Evolutionary conservation across 2,888 invertebrate genomes (phyloP).

Genomic region (Spilosoma lubricipeda): DNA sequence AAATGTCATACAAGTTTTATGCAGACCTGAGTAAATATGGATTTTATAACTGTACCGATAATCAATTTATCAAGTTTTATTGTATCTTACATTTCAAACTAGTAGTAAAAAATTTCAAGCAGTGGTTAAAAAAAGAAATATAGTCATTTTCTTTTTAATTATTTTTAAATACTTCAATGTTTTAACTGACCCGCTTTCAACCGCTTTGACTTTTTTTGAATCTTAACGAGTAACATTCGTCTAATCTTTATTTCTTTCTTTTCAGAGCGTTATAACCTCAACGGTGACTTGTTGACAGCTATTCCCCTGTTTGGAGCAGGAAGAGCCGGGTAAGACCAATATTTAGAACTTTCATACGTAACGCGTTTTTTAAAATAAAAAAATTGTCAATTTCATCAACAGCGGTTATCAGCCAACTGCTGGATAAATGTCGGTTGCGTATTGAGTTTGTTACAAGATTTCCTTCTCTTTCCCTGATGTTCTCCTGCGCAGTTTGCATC

Average conservation of each 20-base stretch:
- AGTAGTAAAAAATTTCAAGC: neutral
- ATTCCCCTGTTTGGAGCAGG: conserved; percentile 78
- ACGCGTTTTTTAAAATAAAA: neutral
- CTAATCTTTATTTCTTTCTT: conserved; percentile 25
- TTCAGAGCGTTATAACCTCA: conserved; percentile 70
- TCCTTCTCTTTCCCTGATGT: too few relatives aligned
- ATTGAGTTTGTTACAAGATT: too few relatives aligned
- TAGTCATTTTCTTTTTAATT: too few relatives aligned
- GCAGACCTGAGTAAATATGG: too few relatives aligned
- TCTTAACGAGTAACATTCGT: neutral
- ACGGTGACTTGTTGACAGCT: conserved; percentile 70
- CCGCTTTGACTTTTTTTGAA: neutral
- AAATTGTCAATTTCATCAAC: neutral
- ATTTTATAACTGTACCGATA: too few relatives aligned
- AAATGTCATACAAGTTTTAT: too few relatives aligned
- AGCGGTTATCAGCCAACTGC: too few relatives aligned
- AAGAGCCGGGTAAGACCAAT: conserved; percentile 63
- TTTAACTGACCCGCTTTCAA: too few relatives aligned
- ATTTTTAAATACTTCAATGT: too few relatives aligned
- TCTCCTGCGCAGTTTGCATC: too few relatives aligned
- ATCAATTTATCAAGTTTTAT: too few relatives aligned
- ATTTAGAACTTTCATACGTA: neutral
- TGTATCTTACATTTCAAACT: neutral
- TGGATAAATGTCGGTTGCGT: too few relatives aligned
- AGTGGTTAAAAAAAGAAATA: neutral